These are phyloP conservation scores for Cephus nigrinus DNA, from an alignment of 2,888 invertebrate genomes.

Conservation along the genomic window DNA sequence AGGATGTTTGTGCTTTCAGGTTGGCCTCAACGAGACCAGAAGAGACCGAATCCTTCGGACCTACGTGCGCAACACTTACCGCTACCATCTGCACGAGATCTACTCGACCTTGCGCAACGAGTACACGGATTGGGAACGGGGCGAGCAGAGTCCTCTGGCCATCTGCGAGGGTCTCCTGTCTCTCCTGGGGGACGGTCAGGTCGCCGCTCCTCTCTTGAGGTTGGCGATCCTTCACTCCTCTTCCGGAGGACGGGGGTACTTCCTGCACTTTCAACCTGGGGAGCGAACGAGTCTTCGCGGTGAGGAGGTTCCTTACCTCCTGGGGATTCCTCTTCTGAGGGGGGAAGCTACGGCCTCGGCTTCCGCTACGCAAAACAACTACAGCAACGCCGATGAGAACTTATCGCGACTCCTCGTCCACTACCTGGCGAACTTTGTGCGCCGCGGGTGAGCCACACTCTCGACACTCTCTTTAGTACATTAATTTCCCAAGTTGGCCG, in stretches of 20 bases:
- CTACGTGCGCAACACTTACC: slow-evolving; percentile 93
- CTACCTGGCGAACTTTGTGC: slow-evolving; percentile 88
- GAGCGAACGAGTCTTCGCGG: slow-evolving; percentile 87
- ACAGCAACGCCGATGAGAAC: slow-evolving; percentile 80
- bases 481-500: not conserved
- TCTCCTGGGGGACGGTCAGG: slow-evolving; percentile 91
- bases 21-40: slow-evolving; percentile 90
- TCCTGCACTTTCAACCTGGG: slow-evolving; percentile 88
- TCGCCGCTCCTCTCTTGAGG: slow-evolving; percentile 85
- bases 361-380: slow-evolving; percentile 85
- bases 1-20: slow-evolving; percentile 64
- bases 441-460: slow-evolving; percentile 80
- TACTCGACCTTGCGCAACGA: slow-evolving; percentile 94
- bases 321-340: slow-evolving; percentile 81
- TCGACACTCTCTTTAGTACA: not conserved
- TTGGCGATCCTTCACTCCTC: slow-evolving; percentile 84
- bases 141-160: slow-evolving; percentile 82
- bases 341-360: slow-evolving; percentile 73
- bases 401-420: slow-evolving; percentile 84
- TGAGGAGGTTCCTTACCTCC: slow-evolving; percentile 86
- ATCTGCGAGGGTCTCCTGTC: slow-evolving; percentile 82
- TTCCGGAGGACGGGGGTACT: slow-evolving; percentile 83
- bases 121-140: slow-evolving; percentile 96
- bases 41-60: slow-evolving; percentile 89
- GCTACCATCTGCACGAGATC: slow-evolving; percentile 94